Conservation (phyloP, 1,140 invertebrate genomes). For the Cephus cinctus region DNA sequence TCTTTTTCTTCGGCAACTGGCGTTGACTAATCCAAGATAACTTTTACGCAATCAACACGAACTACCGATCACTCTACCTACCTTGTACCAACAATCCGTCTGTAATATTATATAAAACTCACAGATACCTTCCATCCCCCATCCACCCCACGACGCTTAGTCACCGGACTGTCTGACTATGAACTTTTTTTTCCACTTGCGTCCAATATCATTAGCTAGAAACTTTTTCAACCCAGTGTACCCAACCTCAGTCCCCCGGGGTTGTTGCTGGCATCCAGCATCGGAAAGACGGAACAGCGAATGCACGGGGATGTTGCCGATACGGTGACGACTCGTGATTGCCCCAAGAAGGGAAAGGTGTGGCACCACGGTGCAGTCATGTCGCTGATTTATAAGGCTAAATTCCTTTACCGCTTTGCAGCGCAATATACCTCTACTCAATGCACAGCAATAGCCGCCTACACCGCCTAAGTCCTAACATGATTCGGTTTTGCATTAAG, state of each 20-base stretch:
- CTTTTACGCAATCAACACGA: too few species aligned
- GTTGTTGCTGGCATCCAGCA: conserved; percentile 9
- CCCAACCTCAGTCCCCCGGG: neutral
- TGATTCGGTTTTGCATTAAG: neutral
- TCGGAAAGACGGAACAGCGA: neutral
- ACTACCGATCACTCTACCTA: too few species aligned
- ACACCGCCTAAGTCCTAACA: neutral
- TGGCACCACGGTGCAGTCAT: conserved; percentile 49
- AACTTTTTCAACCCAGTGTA: neutral
- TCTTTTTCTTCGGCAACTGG: too few species aligned
- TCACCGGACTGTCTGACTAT: too few species aligned
- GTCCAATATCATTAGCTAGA: too few species aligned
- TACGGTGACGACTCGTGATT: conserved; percentile 48
- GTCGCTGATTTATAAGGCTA: conserved; percentile 57
- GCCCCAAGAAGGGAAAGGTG: conserved; percentile 58
- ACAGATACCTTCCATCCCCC: too few species aligned
- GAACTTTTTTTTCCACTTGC: too few species aligned
- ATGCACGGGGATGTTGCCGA: conserved; percentile 30
- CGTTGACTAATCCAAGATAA: too few species aligned
- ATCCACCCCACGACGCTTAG: too few species aligned
- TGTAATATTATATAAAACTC: too few species aligned
- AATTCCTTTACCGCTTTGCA: conserved; percentile 41
- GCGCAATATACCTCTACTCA: neutral
- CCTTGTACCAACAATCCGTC: too few species aligned
- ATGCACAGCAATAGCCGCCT: conserved; percentile 8